Evolutionary conservation across 1,140 invertebrate species (phyloP).

Genomic region (Neodiprion virginianus): DNA sequence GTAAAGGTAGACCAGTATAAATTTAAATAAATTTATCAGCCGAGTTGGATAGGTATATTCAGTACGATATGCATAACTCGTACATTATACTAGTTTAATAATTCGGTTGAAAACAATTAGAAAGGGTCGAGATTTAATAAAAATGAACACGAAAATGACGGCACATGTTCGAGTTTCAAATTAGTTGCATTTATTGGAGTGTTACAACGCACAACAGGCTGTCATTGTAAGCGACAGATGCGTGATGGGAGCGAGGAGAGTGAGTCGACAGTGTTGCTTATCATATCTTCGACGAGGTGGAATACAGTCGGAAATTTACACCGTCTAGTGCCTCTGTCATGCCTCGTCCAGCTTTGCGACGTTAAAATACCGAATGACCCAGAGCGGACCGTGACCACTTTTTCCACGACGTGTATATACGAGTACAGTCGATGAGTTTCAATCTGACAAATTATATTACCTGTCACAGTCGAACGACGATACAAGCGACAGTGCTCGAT

Average conservation of each 20-base stretch:
- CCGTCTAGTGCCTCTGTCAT: neutral
- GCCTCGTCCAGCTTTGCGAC: neutral
- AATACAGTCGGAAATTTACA: neutral
- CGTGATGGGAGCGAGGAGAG: too few relatives aligned
- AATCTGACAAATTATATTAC: neutral
- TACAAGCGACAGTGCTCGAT: neutral
- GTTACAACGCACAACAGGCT: too few relatives aligned
- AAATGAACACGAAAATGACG: neutral
- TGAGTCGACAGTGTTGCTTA: neutral
- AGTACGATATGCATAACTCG: too few relatives aligned
- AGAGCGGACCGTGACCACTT: neutral
- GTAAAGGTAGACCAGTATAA: neutral
- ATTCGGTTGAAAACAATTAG: neutral
- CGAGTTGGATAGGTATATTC: too few relatives aligned
- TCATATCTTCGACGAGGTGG: slow-evolving; percentile 4
- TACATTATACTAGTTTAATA: too few relatives aligned
- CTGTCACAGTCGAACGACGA: neutral
- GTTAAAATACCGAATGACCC: neutral
- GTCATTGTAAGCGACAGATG: too few relatives aligned
- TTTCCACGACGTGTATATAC: neutral
- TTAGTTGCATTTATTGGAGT: neutral
- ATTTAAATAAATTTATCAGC: neutral
- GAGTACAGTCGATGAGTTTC: neutral
- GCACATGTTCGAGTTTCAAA: neutral
- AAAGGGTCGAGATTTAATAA: neutral